Percentiles rank a stretch among this genome's conserved stretches.
Evolutionary conservation across 1,140 invertebrate species (phyloP).

Genomic region (Plodia interpunctella): DNA sequence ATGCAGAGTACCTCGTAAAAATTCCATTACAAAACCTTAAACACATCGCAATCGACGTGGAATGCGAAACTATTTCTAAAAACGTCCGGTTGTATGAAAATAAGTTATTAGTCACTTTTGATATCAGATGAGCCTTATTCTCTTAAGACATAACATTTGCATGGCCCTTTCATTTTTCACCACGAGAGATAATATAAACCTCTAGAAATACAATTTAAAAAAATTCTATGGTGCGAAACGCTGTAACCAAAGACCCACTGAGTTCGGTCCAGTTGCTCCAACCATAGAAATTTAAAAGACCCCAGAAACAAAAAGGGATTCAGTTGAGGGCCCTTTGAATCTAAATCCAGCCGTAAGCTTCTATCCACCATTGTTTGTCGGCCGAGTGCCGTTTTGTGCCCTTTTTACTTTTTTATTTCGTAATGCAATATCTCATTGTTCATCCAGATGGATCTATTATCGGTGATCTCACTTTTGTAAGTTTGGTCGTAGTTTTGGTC

Average conservation of each 20-base stretch:
- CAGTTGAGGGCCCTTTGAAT: conserved; percentile 55
- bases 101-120: too few species aligned
- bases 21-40: too few species aligned
- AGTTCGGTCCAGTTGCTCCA: conserved; percentile 44
- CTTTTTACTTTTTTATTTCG: conserved; percentile 30
- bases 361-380: conserved; percentile 62
- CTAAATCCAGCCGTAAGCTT: conserved; percentile 68
- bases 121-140: too few species aligned
- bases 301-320: conserved; percentile 62
- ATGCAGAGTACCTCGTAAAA: too few species aligned
- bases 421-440: conserved; percentile 68
- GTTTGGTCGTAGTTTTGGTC: conserved; percentile 16
- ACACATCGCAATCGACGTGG: too few species aligned
- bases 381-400: conserved; percentile 37
- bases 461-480: conserved; percentile 1
- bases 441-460: conserved; percentile 5
- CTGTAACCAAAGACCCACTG: conserved; percentile 30
- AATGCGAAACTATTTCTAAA: too few species aligned
- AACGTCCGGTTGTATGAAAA: too few species aligned
- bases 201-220: too few species aligned
- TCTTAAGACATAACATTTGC: too few species aligned
- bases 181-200: too few species aligned
- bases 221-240: conserved; percentile 13
- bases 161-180: too few species aligned
- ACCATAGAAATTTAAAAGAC: conserved; percentile 60